A percentile compares a stretch with the other conserved stretches of the same genome.
Evolutionary conservation across 2,113 vertebrate genomes (phyloP).

Genomic region (Tretioscincus oriximinensis): DNA sequence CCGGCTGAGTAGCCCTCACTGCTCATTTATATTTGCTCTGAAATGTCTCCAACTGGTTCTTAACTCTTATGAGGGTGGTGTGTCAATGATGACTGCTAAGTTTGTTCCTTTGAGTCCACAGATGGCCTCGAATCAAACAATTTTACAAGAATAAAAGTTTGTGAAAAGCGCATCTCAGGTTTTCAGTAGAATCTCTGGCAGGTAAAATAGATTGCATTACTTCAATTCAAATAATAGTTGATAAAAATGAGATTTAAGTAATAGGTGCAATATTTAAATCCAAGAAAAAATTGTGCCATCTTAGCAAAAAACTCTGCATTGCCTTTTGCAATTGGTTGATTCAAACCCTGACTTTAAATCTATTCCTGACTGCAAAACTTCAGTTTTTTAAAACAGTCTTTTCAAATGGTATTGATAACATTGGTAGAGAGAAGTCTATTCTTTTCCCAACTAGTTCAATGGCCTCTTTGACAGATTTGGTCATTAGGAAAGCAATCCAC

Average conservation of each 20-base stretch:
- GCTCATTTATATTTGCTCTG: conserved; percentile 49
- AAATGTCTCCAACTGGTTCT: conserved; percentile 52
- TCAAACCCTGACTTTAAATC: too few relatives aligned
- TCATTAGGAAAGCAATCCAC: too few relatives aligned
- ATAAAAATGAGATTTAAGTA: neutral
- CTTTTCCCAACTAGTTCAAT: too few relatives aligned
- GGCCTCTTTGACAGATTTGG: too few relatives aligned
- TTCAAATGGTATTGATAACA: too few relatives aligned
- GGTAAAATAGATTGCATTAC: neutral
- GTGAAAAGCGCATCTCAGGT: conserved; percentile 15
- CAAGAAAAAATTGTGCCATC: too few relatives aligned
- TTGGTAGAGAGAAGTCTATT: too few relatives aligned
- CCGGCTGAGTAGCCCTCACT: conserved; percentile 42
- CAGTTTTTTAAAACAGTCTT: too few relatives aligned
- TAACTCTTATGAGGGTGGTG: conserved; percentile 52
- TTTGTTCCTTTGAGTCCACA: conserved; percentile 45
- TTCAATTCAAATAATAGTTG: neutral
- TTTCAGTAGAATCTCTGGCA: neutral
- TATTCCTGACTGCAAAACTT: too few relatives aligned
- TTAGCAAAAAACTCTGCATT: too few relatives aligned
- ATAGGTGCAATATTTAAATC: neutral
- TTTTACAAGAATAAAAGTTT: conserved; percentile 24
- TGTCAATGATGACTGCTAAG: conserved; percentile 57
- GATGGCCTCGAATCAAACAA: conserved; percentile 43
- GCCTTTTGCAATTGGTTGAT: too few relatives aligned